phyloP scores from a whole-genome alignment of 1,140 invertebrate species.

The Rhizoglyphus robini region DNA sequence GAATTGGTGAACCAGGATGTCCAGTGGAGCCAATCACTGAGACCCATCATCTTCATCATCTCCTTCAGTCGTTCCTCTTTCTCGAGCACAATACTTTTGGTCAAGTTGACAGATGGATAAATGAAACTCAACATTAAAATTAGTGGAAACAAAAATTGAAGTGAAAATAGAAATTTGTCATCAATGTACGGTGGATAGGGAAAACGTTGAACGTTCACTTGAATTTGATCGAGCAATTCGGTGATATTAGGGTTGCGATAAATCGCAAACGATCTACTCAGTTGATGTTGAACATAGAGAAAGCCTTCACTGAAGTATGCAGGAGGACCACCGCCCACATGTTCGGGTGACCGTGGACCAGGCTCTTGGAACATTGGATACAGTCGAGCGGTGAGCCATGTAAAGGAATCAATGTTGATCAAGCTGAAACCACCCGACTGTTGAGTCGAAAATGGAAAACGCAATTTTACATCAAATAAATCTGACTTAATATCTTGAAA shows the following conservation, averaged over 20 bases:
- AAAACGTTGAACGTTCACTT: slow-evolving; percentile 44
- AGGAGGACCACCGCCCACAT: slow-evolving; percentile 32
- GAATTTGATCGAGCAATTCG: slow-evolving; percentile 10
- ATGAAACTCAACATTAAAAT: slow-evolving; percentile 50
- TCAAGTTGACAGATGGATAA: slow-evolving; percentile 45
- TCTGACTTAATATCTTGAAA: background rate
- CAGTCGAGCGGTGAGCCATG: slow-evolving; percentile 50
- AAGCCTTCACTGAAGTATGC: slow-evolving; percentile 55
- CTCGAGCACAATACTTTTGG: slow-evolving; percentile 53
- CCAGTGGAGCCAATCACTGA: slow-evolving; percentile 45
- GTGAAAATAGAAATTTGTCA: slow-evolving; percentile 48
- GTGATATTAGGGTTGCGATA: slow-evolving; percentile 13
- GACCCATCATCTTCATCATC: slow-evolving; percentile 49
- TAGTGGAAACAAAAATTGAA: slow-evolving; percentile 44
- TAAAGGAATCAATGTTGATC: slow-evolving; percentile 22
- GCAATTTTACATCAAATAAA: background rate
- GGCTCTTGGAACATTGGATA: slow-evolving; percentile 51
- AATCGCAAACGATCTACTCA: slow-evolving; percentile 42
- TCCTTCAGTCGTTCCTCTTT: slow-evolving; percentile 49
- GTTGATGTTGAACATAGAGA: slow-evolving; percentile 47
- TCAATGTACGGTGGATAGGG: slow-evolving; percentile 57
- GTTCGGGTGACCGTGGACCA: slow-evolving; percentile 41
- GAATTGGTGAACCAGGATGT: slow-evolving; percentile 48
- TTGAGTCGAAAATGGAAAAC: slow-evolving; percentile 8
- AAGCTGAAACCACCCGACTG: background rate